Evolutionary conservation across 2,888 invertebrate genomes (phyloP).

Genomic region (Trichacis sp.): DNA sequence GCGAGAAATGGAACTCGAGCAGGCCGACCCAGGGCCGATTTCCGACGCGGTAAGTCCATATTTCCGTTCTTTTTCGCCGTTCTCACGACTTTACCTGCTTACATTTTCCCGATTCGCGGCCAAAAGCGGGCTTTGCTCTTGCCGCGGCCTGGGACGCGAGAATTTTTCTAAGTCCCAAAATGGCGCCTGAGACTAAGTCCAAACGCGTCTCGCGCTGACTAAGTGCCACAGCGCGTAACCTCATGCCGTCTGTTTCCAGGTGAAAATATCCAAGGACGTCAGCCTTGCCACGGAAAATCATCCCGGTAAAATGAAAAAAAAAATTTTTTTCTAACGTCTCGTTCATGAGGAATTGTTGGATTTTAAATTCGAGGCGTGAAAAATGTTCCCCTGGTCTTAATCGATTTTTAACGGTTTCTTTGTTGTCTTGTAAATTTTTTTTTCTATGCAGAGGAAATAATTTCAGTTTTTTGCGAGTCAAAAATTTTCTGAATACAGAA

Average conservation of each 20-base stretch:
- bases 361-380: background rate
- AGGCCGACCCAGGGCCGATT: slow-evolving; percentile 53
- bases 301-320: slow-evolving; percentile 57
- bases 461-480: too few species aligned
- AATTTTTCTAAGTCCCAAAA: slow-evolving; percentile 87
- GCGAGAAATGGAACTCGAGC: slow-evolving; percentile 63
- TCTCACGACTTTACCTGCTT: too few species aligned
- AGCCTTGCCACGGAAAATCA: slow-evolving; percentile 65
- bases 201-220: slow-evolving; percentile 47
- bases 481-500: too few species aligned
- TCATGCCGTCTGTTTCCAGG: slow-evolving; percentile 55
- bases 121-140: slow-evolving; percentile 70
- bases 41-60: slow-evolving; percentile 58
- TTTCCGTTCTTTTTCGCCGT: too few species aligned
- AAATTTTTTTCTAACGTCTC: background rate
- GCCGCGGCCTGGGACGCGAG: slow-evolving; percentile 70
- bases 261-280: slow-evolving; percentile 66
- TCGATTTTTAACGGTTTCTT: too few species aligned
- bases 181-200: slow-evolving; percentile 86
- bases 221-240: slow-evolving; percentile 20
- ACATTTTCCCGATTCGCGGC: too few species aligned
- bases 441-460: too few species aligned
- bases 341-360: background rate
- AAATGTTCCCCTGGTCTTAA: too few species aligned
- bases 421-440: too few species aligned